Evolutionary conservation across 2,888 invertebrate species (phyloP), one percentile per base, ranked within the genome.

Genomic region (Rapana venosa): DNA sequence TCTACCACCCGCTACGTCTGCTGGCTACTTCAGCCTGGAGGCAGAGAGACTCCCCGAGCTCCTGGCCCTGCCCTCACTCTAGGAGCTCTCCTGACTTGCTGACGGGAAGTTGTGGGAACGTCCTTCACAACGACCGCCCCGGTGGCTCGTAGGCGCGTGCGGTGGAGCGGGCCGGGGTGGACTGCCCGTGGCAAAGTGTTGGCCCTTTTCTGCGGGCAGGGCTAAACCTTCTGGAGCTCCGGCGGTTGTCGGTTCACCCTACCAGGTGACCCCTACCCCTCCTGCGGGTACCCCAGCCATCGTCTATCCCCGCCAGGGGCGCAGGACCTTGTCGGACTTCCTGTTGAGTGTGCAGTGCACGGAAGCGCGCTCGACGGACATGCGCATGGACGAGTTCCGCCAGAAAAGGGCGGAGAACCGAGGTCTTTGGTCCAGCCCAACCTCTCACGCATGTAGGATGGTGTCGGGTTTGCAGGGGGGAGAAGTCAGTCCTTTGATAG

Each of bases 221-320:
- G 92, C 92, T 11, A 94, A n/a, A 95, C 92, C 81, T 96, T 13
- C 86, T 94, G 30, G 93, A 94, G 86, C 66, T 95, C n/a, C 20
- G 95, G 5, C 90, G 94, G 70, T 88, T 95, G 20, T 94, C 95
- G 0, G 91, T 90, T 17, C 90, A 94, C 90, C 94, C 0, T 94
- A 94, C 91, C 93, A 93, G 86, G 90, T 94, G 8, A 93, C 93
- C 0, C 93, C 93, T 2, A 94, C 95, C 0, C 95, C 95, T 93
- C 94, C n/a, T 96, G 96, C 88, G 95, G n/a, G 96, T 87, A 95
- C 95, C 0, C 95, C 95, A 0, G 95, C 95, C n/a, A 94, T 95
- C 91, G 88, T 96, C n/a, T 96, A 94, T 90, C 93, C 95, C 20
- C 89, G 91, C 26, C 36, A 91, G 36, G 93, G 4, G 94, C 93